These are phyloP conservation scores for Polyommatus iphigenia DNA, from an alignment of 2,888 invertebrate genomes.

Conservation along the genomic window DNA sequence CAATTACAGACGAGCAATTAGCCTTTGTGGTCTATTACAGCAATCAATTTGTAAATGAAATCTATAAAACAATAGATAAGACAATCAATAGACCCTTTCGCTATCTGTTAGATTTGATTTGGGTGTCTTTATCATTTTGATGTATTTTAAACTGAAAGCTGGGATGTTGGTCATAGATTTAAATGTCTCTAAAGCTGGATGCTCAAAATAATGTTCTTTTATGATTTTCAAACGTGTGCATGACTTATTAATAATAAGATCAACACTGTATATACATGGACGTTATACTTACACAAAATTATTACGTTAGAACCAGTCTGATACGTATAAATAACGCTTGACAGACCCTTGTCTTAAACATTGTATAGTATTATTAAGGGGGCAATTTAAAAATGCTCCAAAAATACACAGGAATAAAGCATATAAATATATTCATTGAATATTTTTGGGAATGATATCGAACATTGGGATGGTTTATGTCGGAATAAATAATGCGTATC, in stretches of 20 bases:
- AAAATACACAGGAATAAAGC: not conserved
- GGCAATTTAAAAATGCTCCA: not conserved
- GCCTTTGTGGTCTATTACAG: constrained; percentile 16
- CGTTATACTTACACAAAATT: too few species aligned
- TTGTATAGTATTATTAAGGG: too few species aligned
- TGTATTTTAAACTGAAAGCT: not conserved
- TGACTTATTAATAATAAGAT: too few species aligned
- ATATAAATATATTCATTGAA: not conserved
- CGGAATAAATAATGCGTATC: constrained; percentile 26
- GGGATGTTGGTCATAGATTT: not conserved
- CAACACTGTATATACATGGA: too few species aligned
- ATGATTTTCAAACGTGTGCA: too few species aligned
- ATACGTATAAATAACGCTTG: too few species aligned
- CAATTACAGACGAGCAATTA: constrained; percentile 10
- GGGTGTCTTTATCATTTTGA: not conserved
- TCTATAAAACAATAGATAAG: not conserved
- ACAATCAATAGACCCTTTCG: not conserved
- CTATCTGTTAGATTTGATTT: not conserved
- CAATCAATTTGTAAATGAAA: not conserved
- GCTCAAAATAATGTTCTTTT: too few species aligned
- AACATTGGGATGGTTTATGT: not conserved
- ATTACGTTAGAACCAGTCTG: too few species aligned
- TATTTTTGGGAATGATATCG: not conserved
- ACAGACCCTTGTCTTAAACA: too few species aligned
- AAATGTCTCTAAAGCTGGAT: too few species aligned